Percentiles rank a stretch among this genome's conserved stretches.
phyloP scores from a whole-genome alignment of 2,888 invertebrate species.

The Protophormia terraenovae region DNA sequence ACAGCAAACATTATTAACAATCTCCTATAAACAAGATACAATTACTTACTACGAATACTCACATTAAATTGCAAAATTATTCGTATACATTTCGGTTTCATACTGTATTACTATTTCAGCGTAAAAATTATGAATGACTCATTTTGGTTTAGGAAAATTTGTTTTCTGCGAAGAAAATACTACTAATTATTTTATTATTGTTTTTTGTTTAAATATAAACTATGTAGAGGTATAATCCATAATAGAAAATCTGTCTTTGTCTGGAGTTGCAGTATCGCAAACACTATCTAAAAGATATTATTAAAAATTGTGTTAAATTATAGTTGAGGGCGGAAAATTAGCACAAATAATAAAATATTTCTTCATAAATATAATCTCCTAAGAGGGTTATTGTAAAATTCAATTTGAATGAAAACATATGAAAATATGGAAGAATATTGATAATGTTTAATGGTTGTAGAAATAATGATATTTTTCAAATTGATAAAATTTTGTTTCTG shows the following conservation, averaged over 20 bases:
- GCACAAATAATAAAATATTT: too few species aligned
- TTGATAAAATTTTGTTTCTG: too few species aligned
- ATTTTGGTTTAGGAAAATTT: slow-evolving; percentile 50
- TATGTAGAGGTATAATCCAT: slow-evolving; percentile 3
- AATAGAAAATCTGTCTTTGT: slow-evolving; percentile 51
- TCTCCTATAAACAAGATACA: slow-evolving; percentile 36
- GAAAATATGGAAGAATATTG: too few species aligned
- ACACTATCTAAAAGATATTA: slow-evolving; percentile 46
- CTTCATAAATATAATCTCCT: too few species aligned
- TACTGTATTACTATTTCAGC: not conserved
- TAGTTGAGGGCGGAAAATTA: slow-evolving; percentile 5
- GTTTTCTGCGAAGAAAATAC: not conserved
- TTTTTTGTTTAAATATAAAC: not conserved
- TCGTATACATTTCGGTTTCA: slow-evolving; percentile 5
- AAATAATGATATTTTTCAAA: too few species aligned
- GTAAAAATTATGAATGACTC: slow-evolving; percentile 34
- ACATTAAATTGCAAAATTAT: slow-evolving; percentile 20
- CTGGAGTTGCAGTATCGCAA: slow-evolving; percentile 24
- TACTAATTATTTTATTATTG: not conserved
- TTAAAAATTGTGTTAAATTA: slow-evolving; percentile 27
- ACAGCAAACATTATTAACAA: slow-evolving; percentile 19
- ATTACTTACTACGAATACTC: slow-evolving; percentile 2
- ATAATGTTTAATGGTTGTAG: too few species aligned
- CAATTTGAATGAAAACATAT: too few species aligned
- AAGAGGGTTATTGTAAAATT: too few species aligned